Evolutionary conservation across 2,888 invertebrate genomes (phyloP).

Genomic region (Amphipyra berbera): DNA sequence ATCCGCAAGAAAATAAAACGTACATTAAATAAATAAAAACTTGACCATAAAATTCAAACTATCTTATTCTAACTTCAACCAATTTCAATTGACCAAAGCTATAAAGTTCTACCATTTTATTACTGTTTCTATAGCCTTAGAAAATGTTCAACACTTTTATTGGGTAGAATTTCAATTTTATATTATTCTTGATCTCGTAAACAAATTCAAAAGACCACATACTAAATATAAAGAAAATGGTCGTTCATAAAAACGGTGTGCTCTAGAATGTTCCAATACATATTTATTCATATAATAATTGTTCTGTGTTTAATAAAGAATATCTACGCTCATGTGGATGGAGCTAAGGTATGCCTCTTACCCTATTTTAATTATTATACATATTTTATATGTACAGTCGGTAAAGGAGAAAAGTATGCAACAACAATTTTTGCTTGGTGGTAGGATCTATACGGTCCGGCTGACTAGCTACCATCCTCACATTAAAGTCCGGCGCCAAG

Average conservation of each 20-base stretch:
- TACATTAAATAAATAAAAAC: slow-evolving; percentile 11
- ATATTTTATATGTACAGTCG: background rate
- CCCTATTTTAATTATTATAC: background rate
- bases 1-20: background rate
- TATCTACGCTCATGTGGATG: slow-evolving; percentile 75
- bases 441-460: too few relatives aligned
- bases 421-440: too few relatives aligned
- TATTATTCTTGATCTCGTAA: slow-evolving; percentile 21
- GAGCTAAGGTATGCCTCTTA: slow-evolving; percentile 72
- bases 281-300: slow-evolving; percentile 11
- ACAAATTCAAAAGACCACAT: background rate
- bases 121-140: slow-evolving; percentile 28
- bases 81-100: slow-evolving; percentile 28
- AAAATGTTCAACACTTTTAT: slow-evolving; percentile 38
- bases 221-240: slow-evolving; percentile 36
- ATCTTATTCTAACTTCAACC: slow-evolving; percentile 6
- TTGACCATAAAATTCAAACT: slow-evolving; percentile 11
- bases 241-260: slow-evolving; percentile 3
- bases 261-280: slow-evolving; percentile 42
- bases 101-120: slow-evolving; percentile 43
- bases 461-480: too few relatives aligned
- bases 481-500: too few relatives aligned
- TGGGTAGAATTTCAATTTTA: slow-evolving; percentile 20
- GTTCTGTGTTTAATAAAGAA: slow-evolving; percentile 23
- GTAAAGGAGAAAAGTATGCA: too few relatives aligned